A percentile compares a stretch with the other conserved stretches of the same genome.
These are phyloP conservation scores for Dermatophagoides farinae DNA, from an alignment of 1,140 invertebrate genomes.

Conservation along the genomic window DNA sequence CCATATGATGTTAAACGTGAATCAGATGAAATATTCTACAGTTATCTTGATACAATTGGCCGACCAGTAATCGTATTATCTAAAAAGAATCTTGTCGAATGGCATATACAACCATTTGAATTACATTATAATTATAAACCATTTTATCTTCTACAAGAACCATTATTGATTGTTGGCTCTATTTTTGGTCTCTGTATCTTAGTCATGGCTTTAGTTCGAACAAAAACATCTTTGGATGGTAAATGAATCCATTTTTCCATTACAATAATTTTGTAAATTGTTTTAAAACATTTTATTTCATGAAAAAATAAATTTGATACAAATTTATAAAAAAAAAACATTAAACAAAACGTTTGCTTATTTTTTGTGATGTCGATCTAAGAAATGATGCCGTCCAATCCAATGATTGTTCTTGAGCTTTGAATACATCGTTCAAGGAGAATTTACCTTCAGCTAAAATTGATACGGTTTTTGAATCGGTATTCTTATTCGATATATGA, in stretches of 20 bases:
- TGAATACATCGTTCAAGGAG: background rate
- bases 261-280: background rate
- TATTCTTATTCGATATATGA: background rate
- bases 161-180: conserved; percentile 55
- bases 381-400: background rate
- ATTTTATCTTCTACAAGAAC: conserved; percentile 62
- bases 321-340: background rate
- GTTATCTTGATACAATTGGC: conserved; percentile 86
- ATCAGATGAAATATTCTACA: conserved; percentile 56
- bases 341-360: background rate
- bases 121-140: conserved; percentile 73
- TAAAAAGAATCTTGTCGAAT: conserved; percentile 78
- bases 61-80: conserved; percentile 63
- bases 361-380: background rate
- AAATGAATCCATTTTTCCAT: background rate
- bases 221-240: background rate
- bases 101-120: conserved; percentile 75
- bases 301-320: background rate
- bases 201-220: conserved; percentile 76
- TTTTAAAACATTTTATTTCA: background rate
- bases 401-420: background rate
- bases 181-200: conserved; percentile 73
- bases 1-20: conserved; percentile 58
- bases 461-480: background rate
- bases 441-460: conserved; percentile 3